phyloP scores from a whole-genome alignment of 2,888 invertebrate species.

The Conops quadrifasciatus region DNA sequence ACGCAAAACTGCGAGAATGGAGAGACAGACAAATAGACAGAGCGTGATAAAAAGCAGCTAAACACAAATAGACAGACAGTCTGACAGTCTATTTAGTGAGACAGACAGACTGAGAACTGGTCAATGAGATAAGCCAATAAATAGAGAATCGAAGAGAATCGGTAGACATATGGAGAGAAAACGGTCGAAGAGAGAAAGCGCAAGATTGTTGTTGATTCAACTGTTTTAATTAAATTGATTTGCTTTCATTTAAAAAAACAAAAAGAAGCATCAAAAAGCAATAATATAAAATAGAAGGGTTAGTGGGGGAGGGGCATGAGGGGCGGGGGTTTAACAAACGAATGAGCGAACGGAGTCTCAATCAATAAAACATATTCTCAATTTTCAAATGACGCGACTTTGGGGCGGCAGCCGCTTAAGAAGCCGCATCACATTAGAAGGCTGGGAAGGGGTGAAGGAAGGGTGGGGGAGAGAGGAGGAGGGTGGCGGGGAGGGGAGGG shows the following conservation, averaged over 20 bases:
- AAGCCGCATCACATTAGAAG: no score
- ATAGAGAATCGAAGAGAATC: no score
- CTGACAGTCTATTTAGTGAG: background rate
- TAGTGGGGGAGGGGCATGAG: no score
- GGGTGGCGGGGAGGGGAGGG: no score
- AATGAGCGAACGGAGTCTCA: slow-evolving; percentile 5
- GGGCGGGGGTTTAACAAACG: no score
- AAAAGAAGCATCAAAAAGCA: no score
- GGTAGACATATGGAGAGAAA: background rate
- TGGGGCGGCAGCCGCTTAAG: no score
- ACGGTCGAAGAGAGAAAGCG: no score
- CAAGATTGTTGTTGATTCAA: background rate
- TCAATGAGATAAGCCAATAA: no score
- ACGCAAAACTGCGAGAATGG: background rate
- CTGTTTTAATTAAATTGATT: slow-evolving; percentile 16
- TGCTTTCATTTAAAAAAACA: background rate
- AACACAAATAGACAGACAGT: background rate
- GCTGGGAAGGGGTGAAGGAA: no score
- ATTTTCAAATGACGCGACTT: slow-evolving; percentile 20
- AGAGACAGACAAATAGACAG: background rate
- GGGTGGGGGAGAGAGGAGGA: no score
- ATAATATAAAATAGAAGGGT: no score
- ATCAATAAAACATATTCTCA: slow-evolving; percentile 6
- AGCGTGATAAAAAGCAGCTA: background rate
- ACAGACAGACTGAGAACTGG: background rate